These are phyloP conservation scores for Aleiodes leptofemur DNA, from an alignment of 2,888 invertebrate genomes.

Conservation along the genomic window DNA sequence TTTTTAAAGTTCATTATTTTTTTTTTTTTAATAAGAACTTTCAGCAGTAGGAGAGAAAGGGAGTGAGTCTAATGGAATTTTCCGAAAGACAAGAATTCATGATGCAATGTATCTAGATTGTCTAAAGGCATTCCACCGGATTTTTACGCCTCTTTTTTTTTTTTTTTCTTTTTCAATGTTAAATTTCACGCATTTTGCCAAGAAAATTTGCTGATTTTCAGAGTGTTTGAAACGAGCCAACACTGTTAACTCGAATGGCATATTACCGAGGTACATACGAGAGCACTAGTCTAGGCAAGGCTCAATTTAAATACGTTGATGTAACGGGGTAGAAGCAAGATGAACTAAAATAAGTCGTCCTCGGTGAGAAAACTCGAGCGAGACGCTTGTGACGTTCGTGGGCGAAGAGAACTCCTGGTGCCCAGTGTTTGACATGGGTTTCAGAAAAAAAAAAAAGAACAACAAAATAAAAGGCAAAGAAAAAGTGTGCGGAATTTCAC, in stretches of 20 bases:
- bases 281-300: constrained; percentile 59
- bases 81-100: background rate
- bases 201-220: constrained; percentile 44
- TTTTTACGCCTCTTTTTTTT: background rate
- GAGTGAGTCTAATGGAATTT: no score
- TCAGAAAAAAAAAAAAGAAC: background rate
- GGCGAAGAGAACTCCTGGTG: constrained; percentile 33
- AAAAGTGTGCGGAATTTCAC: constrained; percentile 2
- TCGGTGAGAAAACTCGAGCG: constrained; percentile 54
- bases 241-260: constrained; percentile 17
- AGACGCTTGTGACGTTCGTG: constrained; percentile 38
- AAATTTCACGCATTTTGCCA: constrained; percentile 45
- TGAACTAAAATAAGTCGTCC: constrained; percentile 64
- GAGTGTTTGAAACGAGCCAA: constrained; percentile 46
- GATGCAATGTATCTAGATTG: background rate
- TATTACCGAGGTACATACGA: constrained; percentile 50
- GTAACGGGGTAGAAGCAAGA: constrained; percentile 54
- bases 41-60: no score
- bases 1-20: background rate
- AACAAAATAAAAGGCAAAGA: background rate
- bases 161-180: background rate
- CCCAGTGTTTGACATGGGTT: background rate
- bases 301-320: constrained; percentile 64
- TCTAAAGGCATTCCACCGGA: background rate
- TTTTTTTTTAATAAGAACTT: background rate